Evolutionary conservation across 2,888 invertebrate genomes (phyloP).

Genomic region (Andrena chrysosceles): DNA sequence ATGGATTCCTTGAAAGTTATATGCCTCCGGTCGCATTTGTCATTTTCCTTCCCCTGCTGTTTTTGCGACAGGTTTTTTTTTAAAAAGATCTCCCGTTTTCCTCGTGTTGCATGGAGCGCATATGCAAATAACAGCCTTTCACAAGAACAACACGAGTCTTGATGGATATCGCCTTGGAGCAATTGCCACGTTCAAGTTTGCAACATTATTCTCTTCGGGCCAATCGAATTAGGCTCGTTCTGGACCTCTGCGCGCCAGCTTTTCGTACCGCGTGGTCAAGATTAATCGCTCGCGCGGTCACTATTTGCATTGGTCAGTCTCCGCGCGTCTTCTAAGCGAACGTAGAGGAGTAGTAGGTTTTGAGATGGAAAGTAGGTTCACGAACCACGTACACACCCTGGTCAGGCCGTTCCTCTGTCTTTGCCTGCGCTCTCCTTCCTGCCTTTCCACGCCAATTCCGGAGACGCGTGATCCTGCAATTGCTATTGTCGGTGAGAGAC

Average conservation of each 20-base stretch:
- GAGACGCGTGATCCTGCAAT: constrained; percentile 61
- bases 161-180: constrained; percentile 36
- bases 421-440: too few relatives aligned
- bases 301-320: background rate
- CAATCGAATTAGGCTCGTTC: constrained; percentile 22
- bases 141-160: background rate
- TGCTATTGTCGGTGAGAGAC: constrained; percentile 22
- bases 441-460: constrained; percentile 40
- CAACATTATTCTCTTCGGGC: constrained; percentile 23
- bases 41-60: too few relatives aligned
- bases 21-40: background rate
- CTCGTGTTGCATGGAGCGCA: background rate
- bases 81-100: background rate
- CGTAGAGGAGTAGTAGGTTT: background rate
- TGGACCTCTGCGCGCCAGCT: background rate
- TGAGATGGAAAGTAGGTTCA: constrained; percentile 49
- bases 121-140: too few relatives aligned
- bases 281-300: constrained; percentile 7
- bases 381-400: background rate
- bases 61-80: background rate
- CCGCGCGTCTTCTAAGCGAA: constrained; percentile 9
- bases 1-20: background rate
- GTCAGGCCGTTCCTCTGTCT: background rate
- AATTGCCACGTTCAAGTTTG: constrained; percentile 20
- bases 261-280: constrained; percentile 1